Evolutionary conservation across 2,113 vertebrate species (phyloP).

Genomic region (Steatornis caripensis): DNA sequence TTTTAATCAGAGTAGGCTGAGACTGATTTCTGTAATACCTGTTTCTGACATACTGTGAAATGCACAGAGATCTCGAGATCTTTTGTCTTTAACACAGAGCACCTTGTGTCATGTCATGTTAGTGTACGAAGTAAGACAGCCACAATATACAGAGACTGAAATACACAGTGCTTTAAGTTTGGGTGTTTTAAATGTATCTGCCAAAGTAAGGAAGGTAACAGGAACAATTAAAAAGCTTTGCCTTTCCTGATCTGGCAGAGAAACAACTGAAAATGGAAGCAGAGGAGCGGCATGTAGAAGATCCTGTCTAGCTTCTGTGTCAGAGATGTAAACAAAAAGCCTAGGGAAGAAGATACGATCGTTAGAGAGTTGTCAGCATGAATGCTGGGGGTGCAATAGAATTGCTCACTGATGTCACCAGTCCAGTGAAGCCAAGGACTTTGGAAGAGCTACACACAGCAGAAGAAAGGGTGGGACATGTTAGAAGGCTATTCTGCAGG

Average conservation of each 20-base stretch:
- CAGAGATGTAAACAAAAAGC: not conserved
- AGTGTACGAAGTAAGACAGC: not conserved
- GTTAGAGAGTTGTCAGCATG: not conserved
- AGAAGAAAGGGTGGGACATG: not conserved
- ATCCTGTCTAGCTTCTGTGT: not conserved
- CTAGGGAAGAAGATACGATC: not conserved
- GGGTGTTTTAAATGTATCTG: not conserved
- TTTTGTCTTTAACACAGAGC: conserved; percentile 11
- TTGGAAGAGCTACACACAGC: not conserved
- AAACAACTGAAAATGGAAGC: not conserved
- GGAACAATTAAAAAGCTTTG: not conserved
- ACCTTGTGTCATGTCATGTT: not conserved
- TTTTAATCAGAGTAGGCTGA: conserved; percentile 11
- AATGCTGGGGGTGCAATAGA: not conserved
- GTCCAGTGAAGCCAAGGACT: not conserved
- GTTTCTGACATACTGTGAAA: not conserved
- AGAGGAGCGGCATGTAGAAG: not conserved
- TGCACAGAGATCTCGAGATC: not conserved
- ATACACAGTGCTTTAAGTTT: too few relatives aligned
- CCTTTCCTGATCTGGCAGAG: not conserved
- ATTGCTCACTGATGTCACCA: not conserved
- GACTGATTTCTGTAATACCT: not conserved
- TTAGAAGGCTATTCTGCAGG: not conserved
- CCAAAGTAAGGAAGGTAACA: not conserved
- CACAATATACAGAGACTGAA: not conserved